Evolutionary conservation across 1,140 invertebrate genomes (phyloP), one percentile per base, ranked within the genome.

Genomic region (Camponotus pennsylvanicus): DNA sequence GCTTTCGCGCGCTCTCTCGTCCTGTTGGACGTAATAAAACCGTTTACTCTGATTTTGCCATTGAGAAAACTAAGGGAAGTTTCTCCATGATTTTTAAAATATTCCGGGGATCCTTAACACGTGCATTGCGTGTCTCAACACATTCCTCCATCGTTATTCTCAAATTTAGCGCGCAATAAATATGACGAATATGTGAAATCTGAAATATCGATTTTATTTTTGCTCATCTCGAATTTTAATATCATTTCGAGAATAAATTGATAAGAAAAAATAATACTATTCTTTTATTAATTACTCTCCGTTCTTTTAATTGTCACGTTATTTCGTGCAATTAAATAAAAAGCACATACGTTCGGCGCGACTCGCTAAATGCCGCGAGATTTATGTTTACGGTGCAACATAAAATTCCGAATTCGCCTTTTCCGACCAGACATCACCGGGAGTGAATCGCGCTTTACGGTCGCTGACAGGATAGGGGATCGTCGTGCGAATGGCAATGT

Each of bases 401-500:
- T 80, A 80, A 80, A 80, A 69, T 21, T 67, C 15, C 52, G 9
- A 70, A 80, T 70, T 70, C 49, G 18, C 21, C 45, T 80, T 59
- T 70, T 42, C 64, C 6, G n/a, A 5, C 34, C 37, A 45, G 45
- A 79, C 42, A 42, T 15, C 1, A 5, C 13, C 66, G 11, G 34
- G 8, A 69, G 64, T 67, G 70, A 84, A 69, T 69, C 45, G 70
- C 37, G 67, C 86, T 76, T 69, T 84, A 87, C 70, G 52, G n/a
- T 40, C 59, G 37, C 7, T 21, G 55, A 21, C n/a, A 34, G 40
- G 61, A 88, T 61, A 42, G 61, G 64, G 80, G 27, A 61, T 83
- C 27, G 27, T 55, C 75, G 37, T 37, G 21, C 42, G 71, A 76
- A 79, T 73, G 75, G 80, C 76, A 89, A 88, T 89, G 83, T 86